A percentile compares a stretch with the other conserved stretches of the same genome.
These are phyloP conservation scores for Octomys mimax DNA, from an alignment of 2,797 vertebrate species.

Conservation along the genomic window DNA sequence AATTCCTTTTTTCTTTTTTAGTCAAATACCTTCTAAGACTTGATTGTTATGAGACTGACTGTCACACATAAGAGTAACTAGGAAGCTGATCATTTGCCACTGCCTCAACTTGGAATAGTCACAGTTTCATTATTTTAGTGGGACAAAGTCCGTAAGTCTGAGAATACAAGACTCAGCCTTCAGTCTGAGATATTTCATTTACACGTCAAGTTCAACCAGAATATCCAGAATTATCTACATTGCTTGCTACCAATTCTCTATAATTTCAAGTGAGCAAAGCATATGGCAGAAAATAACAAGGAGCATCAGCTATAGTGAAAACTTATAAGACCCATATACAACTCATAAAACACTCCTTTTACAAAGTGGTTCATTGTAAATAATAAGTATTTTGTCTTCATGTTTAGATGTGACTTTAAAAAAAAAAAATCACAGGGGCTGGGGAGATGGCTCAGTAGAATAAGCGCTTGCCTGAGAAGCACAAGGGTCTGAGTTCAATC, in stretches of 20 bases:
- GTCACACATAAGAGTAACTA: slow-evolving; percentile 14
- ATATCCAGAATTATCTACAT: slow-evolving; percentile 38
- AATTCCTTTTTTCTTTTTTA: background rate
- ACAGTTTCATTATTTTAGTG: background rate
- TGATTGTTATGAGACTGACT: slow-evolving; percentile 22
- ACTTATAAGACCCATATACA: background rate
- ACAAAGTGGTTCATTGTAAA: background rate
- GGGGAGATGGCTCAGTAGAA: no score
- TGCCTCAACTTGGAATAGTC: background rate
- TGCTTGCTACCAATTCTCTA: background rate
- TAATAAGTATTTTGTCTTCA: background rate
- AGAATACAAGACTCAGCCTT: background rate
- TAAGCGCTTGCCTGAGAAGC: no score
- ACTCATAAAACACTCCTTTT: background rate
- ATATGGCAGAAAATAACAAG: slow-evolving; percentile 7
- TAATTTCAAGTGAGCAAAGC: background rate
- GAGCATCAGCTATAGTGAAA: background rate
- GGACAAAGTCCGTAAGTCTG: background rate
- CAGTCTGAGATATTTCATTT: background rate
- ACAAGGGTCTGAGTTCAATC: no score
- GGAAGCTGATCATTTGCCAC: slow-evolving; percentile 21
- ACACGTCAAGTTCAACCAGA: background rate
- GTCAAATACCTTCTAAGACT: background rate
- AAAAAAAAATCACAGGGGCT: no score
- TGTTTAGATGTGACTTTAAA: background rate